Evolutionary conservation across 2,888 invertebrate species (phyloP).

Genomic region (Zelleria hepariella): DNA sequence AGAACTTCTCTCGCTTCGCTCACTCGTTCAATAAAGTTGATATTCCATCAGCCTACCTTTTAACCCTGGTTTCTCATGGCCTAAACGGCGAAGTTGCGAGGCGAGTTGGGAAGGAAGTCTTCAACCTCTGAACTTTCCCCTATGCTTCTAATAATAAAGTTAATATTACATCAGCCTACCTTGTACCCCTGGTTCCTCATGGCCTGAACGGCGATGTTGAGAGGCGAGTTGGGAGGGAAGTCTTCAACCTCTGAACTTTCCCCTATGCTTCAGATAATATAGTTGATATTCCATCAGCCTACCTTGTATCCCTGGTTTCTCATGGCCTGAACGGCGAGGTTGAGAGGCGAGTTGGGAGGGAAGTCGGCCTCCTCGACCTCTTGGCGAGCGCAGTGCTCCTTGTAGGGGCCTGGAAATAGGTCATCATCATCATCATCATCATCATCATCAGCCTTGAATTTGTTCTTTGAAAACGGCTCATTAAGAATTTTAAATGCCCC

Average conservation of each 20-base stretch:
- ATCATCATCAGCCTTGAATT: too few species aligned
- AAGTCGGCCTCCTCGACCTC: slow-evolving; percentile 96
- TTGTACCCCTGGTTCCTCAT: slow-evolving; percentile 90
- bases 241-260: slow-evolving; percentile 96
- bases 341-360: slow-evolving; percentile 79
- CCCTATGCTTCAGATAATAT: not conserved
- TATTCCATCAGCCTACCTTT: slow-evolving; percentile 79
- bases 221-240: slow-evolving; percentile 80
- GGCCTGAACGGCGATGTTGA: slow-evolving; percentile 81
- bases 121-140: too few species aligned
- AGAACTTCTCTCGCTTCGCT: too few species aligned
- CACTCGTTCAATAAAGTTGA: too few species aligned
- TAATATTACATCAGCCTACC: too few species aligned
- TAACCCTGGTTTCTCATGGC: slow-evolving; percentile 87
- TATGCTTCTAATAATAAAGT: too few species aligned
- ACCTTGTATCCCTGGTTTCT: slow-evolving; percentile 91
- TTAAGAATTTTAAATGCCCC: too few species aligned
- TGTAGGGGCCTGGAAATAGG: slow-evolving; percentile 80
- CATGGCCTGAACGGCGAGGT: slow-evolving; percentile 82
- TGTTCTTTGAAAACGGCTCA: too few species aligned
- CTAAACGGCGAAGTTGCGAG: slow-evolving; percentile 82
- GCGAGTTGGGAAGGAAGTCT: slow-evolving; percentile 83
- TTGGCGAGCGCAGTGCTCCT: slow-evolving; percentile 91
- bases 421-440: too few species aligned
- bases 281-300: slow-evolving; percentile 13